These are phyloP conservation scores for Abramis brama DNA, from an alignment of 2,113 vertebrate genomes.

Conservation along the genomic window DNA sequence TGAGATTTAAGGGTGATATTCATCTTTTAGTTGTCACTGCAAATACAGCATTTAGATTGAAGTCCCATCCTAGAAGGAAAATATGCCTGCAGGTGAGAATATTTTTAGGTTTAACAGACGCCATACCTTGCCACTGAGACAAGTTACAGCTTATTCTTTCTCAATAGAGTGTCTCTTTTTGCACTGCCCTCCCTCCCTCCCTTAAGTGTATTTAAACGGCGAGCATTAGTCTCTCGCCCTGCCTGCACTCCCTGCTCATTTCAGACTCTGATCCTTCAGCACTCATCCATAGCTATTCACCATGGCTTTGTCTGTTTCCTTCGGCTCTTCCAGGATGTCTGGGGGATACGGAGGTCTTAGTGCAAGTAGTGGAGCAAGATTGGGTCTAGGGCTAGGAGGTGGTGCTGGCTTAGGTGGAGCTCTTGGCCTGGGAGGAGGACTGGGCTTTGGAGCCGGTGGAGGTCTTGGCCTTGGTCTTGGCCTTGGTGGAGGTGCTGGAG, in stretches of 20 bases:
- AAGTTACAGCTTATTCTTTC: constrained; percentile 35
- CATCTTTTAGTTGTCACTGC: not conserved
- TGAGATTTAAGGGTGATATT: not conserved
- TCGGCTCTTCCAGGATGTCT: constrained; percentile 55
- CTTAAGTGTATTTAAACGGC: constrained; percentile 40
- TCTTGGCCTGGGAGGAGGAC: constrained; percentile 7
- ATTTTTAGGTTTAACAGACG: constrained; percentile 17
- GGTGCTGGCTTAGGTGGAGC: not conserved
- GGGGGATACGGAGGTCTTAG: constrained; percentile 39
- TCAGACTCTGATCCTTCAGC: constrained; percentile 23
- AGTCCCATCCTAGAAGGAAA: not conserved
- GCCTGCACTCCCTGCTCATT: constrained; percentile 18
- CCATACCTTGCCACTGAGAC: not conserved
- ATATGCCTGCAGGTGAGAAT: constrained; percentile 9
- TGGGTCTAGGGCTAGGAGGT: constrained; percentile 31
- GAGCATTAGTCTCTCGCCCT: not conserved
- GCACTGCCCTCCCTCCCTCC: constrained; percentile 11
- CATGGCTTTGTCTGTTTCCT: constrained; percentile 51
- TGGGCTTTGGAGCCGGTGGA: constrained; percentile 4
- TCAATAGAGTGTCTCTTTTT: not conserved
- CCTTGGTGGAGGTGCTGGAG: constrained; percentile 41
- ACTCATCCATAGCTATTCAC: constrained; percentile 31
- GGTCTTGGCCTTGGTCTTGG: constrained; percentile 32
- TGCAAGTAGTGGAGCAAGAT: constrained; percentile 24
- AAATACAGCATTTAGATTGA: not conserved